Evolutionary conservation across 1,140 invertebrate genomes (phyloP), one percentile per base, ranked within the genome.

Genomic region (Pseudomyrmex dendroicus): DNA sequence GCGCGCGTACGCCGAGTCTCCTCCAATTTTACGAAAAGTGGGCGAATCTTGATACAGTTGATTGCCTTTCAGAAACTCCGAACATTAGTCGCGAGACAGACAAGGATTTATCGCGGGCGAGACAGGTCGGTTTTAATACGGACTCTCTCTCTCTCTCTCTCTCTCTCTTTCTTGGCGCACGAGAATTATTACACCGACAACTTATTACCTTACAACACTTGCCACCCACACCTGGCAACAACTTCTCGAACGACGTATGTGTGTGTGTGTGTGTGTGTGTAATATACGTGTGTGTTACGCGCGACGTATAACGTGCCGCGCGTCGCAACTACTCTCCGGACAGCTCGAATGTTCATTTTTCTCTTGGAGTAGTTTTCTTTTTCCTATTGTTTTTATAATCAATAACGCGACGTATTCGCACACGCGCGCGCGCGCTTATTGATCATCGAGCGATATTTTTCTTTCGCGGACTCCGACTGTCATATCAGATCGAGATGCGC

Each of bases 51-150:
- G 76, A 78, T 78, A 59, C 64, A 78, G 76, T 57, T 70, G 76
- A 78, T 78, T 70, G 64, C 76, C 56, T 66, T 78, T 78, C 76
- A 59, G 76, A 78, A 78, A 70, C 64, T 78, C 76, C 54, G 10
- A 13, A 22, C 52, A 78, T 78, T 68, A 78, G 64, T 68, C 64
- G 64, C 64, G 76, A 35, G 35, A 70, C 64, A 52, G 64, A 78
- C 76, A 52, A 15, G 76, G 44, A 78, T 78, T 70, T 64, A 70
- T 78, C 54, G 35, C 63, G 64, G 17, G 54, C 64, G 8, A 70
- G 76, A 76, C 73, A 66, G 66, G 73, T 50, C 62, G 62, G 73
- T 76, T 76, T 76, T 76, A 74, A 67, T 67, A 77, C 46, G 62
- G 20, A 77, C 76, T 78, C 35, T 35, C 35, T 35, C 35, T 35